Evolutionary conservation across 2,888 invertebrate species (phyloP), one percentile per base, ranked within the genome.

Genomic region (Adelphocoris suturalis): DNA sequence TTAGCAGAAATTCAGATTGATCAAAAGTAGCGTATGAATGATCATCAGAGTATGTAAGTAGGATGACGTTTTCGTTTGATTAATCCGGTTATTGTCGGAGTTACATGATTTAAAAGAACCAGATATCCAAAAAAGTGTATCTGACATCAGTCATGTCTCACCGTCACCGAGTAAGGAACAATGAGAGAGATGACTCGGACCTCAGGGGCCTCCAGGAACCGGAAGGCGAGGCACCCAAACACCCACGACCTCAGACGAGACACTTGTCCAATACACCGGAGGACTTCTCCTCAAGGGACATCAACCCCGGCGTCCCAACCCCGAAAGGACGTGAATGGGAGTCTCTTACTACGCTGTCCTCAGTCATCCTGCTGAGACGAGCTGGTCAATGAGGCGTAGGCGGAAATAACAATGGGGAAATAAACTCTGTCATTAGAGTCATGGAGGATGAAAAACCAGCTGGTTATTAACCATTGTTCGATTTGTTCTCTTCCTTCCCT

Each of bases 391-490:
- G 68, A 68, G 68, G 68, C 19, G 68, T 68, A 23, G 68, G 68
- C 68, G 68, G 68, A 0, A 7, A 12, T 68, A 68, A 68, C 68
- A 68, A 68, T 68, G 13, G 68, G 68, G 68, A 68, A 68, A 68
- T 68, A 68, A 68, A 68, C 68, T 68, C 68, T 68, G 68, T 68
- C 68, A 68, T 68, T 68, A 68, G 68, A 12, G 68, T 23, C 23
- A 23, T 68, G 68, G 68, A 68, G 68, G 68, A 68, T 23, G 68
- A 23, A 23, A 68, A 68, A 68, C n/a, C 68, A 68, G 68, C 68
- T 68, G 68, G 68, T 68, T 68, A 68, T 68, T 68, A 68, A 68
- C 68, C 68, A 68, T 68, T 68, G 68, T 68, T 68, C 68, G 68
- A 68, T 68, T 68, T 68, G 68, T 68, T 68, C 68, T 68, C 68